Evolutionary conservation across 2,797 vertebrate species (phyloP).

Genomic region (Phaenicophaeus curvirostris): DNA sequence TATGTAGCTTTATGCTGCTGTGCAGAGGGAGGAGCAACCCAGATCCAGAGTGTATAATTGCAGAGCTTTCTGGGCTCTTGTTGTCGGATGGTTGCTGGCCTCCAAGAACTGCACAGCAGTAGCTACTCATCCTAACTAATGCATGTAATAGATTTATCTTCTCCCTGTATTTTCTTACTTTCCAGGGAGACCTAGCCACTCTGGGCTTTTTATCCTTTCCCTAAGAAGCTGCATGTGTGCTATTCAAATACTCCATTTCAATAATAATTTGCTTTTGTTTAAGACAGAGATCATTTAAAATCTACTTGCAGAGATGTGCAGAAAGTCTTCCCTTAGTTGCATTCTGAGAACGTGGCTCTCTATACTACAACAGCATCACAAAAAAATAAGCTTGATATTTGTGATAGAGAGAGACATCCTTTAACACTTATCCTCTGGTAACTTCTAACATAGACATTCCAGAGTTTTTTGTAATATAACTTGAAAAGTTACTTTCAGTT

Average conservation of each 20-base stretch:
- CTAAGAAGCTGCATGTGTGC: neutral
- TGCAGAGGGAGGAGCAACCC: neutral
- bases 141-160: neutral
- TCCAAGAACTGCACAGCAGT: neutral
- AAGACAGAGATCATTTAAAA: neutral
- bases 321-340: neutral
- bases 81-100: neutral
- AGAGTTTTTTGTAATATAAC: neutral
- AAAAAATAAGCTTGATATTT: neutral
- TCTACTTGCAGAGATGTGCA: neutral
- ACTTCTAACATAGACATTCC: neutral
- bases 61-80: neutral
- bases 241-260: neutral
- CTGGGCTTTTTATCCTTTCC: neutral
- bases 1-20: neutral
- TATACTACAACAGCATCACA: neutral
- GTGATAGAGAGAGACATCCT: neutral
- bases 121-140: neutral
- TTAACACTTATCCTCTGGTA: neutral
- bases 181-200: neutral
- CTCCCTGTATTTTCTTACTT: neutral
- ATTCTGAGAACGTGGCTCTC: neutral
- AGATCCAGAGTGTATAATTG: neutral
- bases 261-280: neutral
- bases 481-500: neutral